These are phyloP conservation scores for Podiceps cristatus DNA, from an alignment of 2,113 vertebrate species.

Conservation along the genomic window DNA sequence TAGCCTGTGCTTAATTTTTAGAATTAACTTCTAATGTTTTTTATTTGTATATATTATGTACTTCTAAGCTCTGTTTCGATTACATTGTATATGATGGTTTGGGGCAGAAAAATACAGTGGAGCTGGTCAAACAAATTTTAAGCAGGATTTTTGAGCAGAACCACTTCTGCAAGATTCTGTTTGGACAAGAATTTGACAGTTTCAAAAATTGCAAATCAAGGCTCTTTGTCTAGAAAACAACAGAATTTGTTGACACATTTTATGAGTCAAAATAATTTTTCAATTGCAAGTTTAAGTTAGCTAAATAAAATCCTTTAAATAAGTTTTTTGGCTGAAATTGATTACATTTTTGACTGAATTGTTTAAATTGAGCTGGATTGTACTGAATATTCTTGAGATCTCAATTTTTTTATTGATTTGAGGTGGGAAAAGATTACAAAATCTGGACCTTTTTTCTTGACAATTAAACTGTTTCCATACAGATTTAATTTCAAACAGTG, in stretches of 20 bases:
- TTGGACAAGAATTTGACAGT: not conserved
- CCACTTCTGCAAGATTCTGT: not conserved
- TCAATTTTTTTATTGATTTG: not conserved
- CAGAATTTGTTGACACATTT: not conserved
- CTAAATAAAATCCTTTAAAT: not conserved
- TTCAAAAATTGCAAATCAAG: not conserved
- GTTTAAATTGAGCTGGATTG: not conserved
- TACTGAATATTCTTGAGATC: not conserved
- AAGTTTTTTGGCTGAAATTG: not conserved
- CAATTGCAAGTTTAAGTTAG: not conserved
- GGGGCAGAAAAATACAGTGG: not conserved
- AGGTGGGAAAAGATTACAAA: not conserved
- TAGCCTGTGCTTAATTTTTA: not conserved
- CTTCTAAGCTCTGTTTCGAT: not conserved
- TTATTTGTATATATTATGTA: not conserved
- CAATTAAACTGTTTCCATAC: conserved; percentile 18
- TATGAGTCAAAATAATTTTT: not conserved
- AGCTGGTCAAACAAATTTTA: not conserved
- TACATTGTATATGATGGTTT: not conserved
- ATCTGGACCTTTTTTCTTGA: not conserved
- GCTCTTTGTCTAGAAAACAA: not conserved
- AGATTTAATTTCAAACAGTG: conserved; percentile 28
- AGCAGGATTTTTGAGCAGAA: not conserved
- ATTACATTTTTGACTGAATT: not conserved
- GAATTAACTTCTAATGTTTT: not conserved